Conservation (phyloP, 2,797 vertebrate species). For the Garrulus glandarius region DNA sequence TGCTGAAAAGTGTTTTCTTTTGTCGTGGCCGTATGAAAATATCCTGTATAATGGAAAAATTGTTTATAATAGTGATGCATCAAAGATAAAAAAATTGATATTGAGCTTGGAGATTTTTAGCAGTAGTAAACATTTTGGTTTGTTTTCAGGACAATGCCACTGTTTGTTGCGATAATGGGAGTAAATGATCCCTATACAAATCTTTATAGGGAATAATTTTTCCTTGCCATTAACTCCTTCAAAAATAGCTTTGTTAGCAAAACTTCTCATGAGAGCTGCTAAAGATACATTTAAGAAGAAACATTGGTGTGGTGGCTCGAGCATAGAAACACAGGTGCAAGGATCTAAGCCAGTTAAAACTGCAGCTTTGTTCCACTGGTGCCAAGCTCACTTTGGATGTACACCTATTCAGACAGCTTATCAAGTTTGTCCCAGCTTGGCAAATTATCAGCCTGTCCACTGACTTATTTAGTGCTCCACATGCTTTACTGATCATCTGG, state of each 20-base stretch:
- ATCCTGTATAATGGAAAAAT: neutral
- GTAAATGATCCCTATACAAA: conserved; percentile 4
- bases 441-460: neutral
- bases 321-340: neutral
- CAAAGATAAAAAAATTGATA: neutral
- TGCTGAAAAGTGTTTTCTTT: neutral
- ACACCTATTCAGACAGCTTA: neutral
- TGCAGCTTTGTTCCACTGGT: neutral
- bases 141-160: neutral
- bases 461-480: neutral
- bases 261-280: neutral
- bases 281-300: neutral
- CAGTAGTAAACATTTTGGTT: neutral
- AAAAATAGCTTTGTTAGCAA: neutral
- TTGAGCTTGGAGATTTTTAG: neutral
- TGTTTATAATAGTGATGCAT: neutral
- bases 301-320: rapidly evolving
- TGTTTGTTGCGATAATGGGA: neutral
- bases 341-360: neutral
- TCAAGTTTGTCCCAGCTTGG: neutral
- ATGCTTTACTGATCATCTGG: neutral
- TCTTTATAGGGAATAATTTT: neutral
- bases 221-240: neutral
- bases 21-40: neutral
- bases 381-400: neutral